phyloP scores from a whole-genome alignment of 2,113 vertebrate species.

The Carassius auratus region DNA sequence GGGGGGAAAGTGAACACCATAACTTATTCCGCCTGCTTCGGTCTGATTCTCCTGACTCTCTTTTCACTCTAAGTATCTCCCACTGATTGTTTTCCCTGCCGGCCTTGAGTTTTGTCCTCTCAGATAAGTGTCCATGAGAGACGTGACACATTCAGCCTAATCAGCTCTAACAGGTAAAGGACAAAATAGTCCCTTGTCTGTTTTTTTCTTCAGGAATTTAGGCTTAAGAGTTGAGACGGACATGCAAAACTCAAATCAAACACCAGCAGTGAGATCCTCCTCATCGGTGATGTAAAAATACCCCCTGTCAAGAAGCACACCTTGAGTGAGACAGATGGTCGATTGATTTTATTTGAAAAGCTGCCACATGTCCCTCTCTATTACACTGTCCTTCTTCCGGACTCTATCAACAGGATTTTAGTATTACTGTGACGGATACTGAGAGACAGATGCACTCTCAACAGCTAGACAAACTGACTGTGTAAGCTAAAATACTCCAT shows the following conservation, averaged over 20 bases:
- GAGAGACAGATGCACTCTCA: conserved; percentile 1
- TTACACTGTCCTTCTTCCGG: conserved; percentile 23
- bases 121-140: conserved; percentile 39
- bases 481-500: background rate
- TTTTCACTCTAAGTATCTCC: conserved; percentile 2
- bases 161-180: conserved; percentile 41
- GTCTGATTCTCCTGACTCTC: conserved; percentile 18
- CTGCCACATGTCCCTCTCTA: conserved; percentile 40
- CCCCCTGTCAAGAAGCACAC: conserved; percentile 49
- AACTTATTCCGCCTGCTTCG: background rate
- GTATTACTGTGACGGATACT: background rate
- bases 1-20: background rate
- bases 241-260: conserved; percentile 29
- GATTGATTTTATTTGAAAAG: conserved; percentile 53
- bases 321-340: conserved; percentile 55
- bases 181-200: conserved; percentile 36
- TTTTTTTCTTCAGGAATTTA: conserved; percentile 7
- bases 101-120: conserved; percentile 39
- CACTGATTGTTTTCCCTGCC: background rate
- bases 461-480: conserved; percentile 7
- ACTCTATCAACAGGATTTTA: conserved; percentile 22
- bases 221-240: conserved; percentile 22
- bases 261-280: conserved; percentile 21
- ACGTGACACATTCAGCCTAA: conserved; percentile 37
- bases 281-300: conserved; percentile 43